phyloP scores from a whole-genome alignment of 2,797 vertebrate species.

The Distichodus sexfasciatus region DNA sequence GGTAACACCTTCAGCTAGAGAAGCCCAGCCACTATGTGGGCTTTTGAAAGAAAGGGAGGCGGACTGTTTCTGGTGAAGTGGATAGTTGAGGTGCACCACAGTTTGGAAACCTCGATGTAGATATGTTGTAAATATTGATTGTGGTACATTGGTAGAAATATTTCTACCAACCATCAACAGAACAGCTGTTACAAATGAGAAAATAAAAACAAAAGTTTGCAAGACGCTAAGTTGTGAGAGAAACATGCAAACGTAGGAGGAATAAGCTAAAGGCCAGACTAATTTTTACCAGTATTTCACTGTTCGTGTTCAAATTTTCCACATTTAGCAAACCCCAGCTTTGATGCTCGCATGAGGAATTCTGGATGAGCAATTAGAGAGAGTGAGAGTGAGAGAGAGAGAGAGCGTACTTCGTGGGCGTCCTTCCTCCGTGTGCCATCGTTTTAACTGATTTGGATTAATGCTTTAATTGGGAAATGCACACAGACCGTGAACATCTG shows the following conservation, averaged over 20 bases:
- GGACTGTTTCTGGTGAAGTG: not conserved
- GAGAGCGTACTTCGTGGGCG: conserved; percentile 62
- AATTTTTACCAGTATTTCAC: conserved; percentile 57
- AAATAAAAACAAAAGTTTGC: conserved; percentile 50
- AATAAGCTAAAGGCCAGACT: conserved; percentile 49
- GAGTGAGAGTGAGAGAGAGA: conserved; percentile 60
- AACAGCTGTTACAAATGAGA: conserved; percentile 16
- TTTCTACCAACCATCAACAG: not conserved
- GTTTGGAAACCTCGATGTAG: not conserved
- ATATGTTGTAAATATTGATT: conserved; percentile 5
- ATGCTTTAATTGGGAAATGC: conserved; percentile 80
- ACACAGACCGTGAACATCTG: conserved; percentile 76
- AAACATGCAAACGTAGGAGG: conserved; percentile 61
- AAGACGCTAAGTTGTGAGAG: conserved; percentile 49
- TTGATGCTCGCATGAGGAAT: conserved; percentile 74
- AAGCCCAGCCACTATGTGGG: not conserved
- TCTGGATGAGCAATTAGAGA: conserved; percentile 70
- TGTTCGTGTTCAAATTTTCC: conserved; percentile 74
- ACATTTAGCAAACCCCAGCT: conserved; percentile 72
- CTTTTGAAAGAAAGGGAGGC: not conserved
- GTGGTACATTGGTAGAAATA: not conserved
- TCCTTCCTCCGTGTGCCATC: conserved; percentile 66
- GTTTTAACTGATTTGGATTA: conserved; percentile 80
- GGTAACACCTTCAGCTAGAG: not conserved
- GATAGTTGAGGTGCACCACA: not conserved